A percentile compares a stretch with the other conserved stretches of the same genome.
These are phyloP conservation scores for Crocuta crocuta DNA, from an alignment of 2,113 vertebrate species.

Conservation along the genomic window DNA sequence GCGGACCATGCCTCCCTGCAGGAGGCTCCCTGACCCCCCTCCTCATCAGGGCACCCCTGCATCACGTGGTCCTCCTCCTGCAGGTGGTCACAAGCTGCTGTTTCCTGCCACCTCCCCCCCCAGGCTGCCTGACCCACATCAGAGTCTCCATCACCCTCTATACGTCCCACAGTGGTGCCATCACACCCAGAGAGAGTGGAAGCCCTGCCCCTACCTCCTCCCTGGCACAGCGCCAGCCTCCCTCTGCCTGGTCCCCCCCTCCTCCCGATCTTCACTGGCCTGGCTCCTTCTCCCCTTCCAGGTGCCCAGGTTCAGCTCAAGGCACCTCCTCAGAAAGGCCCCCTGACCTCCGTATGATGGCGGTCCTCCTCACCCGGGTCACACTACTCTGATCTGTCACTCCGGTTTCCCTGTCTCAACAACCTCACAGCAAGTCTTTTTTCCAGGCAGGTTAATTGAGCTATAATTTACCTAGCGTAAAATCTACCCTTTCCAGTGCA, in stretches of 20 bases:
- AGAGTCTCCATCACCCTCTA: neutral
- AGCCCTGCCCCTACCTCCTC: neutral
- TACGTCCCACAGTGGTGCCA: neutral
- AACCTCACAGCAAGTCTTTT: neutral
- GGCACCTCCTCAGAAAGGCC: neutral
- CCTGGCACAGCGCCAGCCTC: neutral
- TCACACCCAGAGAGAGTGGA: neutral
- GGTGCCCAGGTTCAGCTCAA: neutral
- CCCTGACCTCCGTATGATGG: neutral
- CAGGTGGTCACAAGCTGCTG: neutral
- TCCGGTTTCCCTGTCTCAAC: neutral
- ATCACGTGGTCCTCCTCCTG: neutral
- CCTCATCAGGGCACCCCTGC: neutral
- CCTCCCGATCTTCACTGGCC: neutral
- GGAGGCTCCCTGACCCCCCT: neutral
- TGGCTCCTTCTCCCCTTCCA: neutral
- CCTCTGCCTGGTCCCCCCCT: neutral
- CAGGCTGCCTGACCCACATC: neutral
- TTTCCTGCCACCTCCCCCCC: neutral
- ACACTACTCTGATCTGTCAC: neutral
- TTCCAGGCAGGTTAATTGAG: neutral
- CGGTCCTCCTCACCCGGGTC: neutral
- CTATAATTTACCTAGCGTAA: neutral
- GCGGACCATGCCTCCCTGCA: neutral
- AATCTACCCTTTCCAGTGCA: neutral